Evolutionary conservation across 2,113 vertebrate species (phyloP), one percentile per base, ranked within the genome.

Genomic region (Hystrix brachyura): DNA sequence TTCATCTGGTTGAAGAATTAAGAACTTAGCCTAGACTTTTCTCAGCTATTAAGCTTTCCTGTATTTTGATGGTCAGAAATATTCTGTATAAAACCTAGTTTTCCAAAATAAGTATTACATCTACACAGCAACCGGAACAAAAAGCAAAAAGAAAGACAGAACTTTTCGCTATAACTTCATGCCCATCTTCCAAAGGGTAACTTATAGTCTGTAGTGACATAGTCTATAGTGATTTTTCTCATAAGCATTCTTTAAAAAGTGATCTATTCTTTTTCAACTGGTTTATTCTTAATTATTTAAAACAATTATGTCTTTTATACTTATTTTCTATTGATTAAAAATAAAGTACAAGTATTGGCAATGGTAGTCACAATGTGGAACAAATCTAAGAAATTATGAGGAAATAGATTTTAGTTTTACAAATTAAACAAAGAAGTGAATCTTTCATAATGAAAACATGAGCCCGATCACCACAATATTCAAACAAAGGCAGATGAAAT

Each of bases 341-440:
- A 91, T 74, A 82, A 91, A 88, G 9, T 81, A 1, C 17, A 93
- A 51, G 25, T 38, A 87, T 90, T 69, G 55, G 4, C 25, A 78
- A 4, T 64, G 38, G 82, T 1, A 51, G 11, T 71, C 53, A 92
- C 27, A 85, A 48, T 60, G 19, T 81, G 19, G 18, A 67, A 21
- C 9, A 86, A 71, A 64, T 84, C 72, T 90, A 67, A 51, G 32
- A 25, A 95, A 69, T 76, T 59, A 23, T 65, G 51, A 78, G 34
- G 34, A 85, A 80, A 17, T 32, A 57, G 57, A 92, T 48, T 32
- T 78, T 51, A 72, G 57, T 74, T 94, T 53, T 78, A 90, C 23
- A 81, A 67, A 17, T 79, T 29, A 14, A 93, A 69, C 62, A 86
- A 79, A 95, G 34, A 92, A 90, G 21, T 65, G 78, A 55, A n/a